Evolutionary conservation across 2,888 invertebrate species (phyloP), one percentile per base, ranked within the genome.

Genomic region (Crematogaster levior): DNA sequence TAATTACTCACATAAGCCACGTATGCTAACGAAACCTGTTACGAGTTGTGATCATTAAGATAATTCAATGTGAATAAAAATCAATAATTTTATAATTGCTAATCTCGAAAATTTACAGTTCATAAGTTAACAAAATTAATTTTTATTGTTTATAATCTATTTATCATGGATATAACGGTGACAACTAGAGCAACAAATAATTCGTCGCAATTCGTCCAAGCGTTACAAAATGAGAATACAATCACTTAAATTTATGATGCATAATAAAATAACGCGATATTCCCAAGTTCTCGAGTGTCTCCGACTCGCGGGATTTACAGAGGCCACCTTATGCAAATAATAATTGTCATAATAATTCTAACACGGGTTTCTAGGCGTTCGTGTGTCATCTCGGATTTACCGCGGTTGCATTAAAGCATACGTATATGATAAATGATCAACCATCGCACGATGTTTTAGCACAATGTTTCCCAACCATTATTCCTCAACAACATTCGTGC

Each of bases 281-380:
- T 53, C 34, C 12, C 65, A n/a, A 48, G 51, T 43, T 51, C 43
- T 72, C 65, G 80, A 56, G 48, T 68, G 58, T 66, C n/a, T 18
- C 4, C 46, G 48, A 24, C 40, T 43, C 15, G 24, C 40, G 77
- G 30, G 46, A 77, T 60, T 84, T 74, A 70, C 37, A 53, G 56
- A 27, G 43, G 34, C 9, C 75, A 30, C 18, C 46, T 81, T 56
- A 61, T 60, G 82, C 60, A 34, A 84, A 86, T 81, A 80, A 48
- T 56, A 75, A 80, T 75, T 51, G 34, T 51, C 73, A 60, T 46
- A 40, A 79, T 85, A 81, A 82, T 84, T 84, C 65, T 48, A n/a
- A 46, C 51, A 21, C 40, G 51, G 61, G 60, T 58, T 66, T 73
- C 75, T 61, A 63, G 34, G 43, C 34, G 58, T 65, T 73, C 46